phyloP scores from a whole-genome alignment of 2,797 vertebrate species.

The Darevskia nairensis region DNA sequence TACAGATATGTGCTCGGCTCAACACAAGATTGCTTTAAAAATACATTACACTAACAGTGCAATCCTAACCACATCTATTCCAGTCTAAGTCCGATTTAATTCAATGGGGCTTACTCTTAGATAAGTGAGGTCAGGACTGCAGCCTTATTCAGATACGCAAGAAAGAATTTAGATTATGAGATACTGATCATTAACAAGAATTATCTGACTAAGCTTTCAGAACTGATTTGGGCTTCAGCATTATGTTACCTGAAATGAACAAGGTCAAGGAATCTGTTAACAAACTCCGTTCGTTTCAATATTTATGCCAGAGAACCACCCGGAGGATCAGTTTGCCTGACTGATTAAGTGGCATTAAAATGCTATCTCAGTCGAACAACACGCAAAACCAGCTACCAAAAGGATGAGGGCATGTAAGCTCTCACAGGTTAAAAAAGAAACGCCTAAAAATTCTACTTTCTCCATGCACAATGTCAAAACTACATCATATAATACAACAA shows the following conservation, averaged over 20 bases:
- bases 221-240: slow-evolving; percentile 9
- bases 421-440: background rate
- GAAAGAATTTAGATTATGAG: slow-evolving; percentile 1
- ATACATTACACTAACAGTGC: background rate
- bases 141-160: background rate
- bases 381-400: background rate
- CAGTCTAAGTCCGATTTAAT: background rate
- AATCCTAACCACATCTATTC: background rate
- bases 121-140: too few species aligned
- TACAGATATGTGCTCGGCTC: background rate
- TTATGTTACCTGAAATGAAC: slow-evolving; percentile 28
- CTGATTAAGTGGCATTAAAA: slow-evolving; percentile 5
- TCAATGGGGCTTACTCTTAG: background rate
- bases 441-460: background rate
- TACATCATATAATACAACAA: background rate
- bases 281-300: background rate
- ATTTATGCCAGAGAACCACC: slow-evolving; percentile 21
- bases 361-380: slow-evolving; percentile 4
- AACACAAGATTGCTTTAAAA: background rate
- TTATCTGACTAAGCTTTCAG: slow-evolving; percentile 4
- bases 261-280: slow-evolving; percentile 5
- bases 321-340: slow-evolving; percentile 10
- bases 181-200: background rate
- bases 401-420: background rate
- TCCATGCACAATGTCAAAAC: background rate